These are phyloP conservation scores for Ibycter americanus DNA, from an alignment of 2,797 vertebrate genomes.

Conservation along the genomic window DNA sequence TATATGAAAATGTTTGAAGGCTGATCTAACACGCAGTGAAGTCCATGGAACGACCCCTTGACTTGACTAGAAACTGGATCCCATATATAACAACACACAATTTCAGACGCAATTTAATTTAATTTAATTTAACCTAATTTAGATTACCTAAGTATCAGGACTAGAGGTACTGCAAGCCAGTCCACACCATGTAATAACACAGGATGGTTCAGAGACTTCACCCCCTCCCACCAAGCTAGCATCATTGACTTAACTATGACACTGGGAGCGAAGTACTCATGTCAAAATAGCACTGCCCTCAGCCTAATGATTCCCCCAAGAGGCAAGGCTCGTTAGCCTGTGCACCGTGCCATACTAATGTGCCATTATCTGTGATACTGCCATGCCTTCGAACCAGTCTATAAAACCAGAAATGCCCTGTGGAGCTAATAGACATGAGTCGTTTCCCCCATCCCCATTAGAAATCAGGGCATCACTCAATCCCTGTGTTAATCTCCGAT, in stretches of 20 bases:
- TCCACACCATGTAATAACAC: background rate
- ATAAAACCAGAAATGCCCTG: background rate
- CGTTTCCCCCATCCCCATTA: background rate
- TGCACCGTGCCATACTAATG: slow-evolving; percentile 23
- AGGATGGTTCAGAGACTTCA: background rate
- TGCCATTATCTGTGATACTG: background rate
- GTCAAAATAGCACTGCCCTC: slow-evolving; percentile 27
- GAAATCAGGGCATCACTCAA: background rate
- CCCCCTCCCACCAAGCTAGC: background rate
- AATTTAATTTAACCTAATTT: background rate
- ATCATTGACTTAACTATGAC: slow-evolving; percentile 1
- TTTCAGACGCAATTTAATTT: background rate
- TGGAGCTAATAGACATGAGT: background rate
- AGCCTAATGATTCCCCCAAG: slow-evolving; percentile 30
- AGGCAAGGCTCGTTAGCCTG: slow-evolving; percentile 28
- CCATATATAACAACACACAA: background rate
- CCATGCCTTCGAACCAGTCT: background rate
- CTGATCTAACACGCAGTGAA: background rate
- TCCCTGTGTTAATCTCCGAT: background rate
- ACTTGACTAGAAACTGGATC: background rate
- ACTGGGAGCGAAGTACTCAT: slow-evolving; percentile 6
- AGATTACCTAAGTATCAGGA: background rate
- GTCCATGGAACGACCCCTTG: background rate
- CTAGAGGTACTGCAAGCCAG: background rate
- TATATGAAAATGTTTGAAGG: background rate